Evolutionary conservation across 1,140 invertebrate genomes (phyloP), one percentile per base, ranked within the genome.

Genomic region (Mya arenaria): DNA sequence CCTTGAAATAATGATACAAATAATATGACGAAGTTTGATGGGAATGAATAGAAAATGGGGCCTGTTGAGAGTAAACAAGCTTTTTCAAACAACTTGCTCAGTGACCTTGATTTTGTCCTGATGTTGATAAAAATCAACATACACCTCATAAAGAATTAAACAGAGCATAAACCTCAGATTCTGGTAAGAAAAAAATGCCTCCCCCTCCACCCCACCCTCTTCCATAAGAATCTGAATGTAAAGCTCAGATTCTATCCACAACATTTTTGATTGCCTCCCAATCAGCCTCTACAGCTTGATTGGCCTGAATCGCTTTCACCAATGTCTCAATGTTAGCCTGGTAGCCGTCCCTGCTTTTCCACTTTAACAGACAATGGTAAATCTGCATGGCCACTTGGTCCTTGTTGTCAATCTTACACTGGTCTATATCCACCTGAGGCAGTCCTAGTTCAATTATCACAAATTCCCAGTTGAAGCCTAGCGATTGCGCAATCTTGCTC

Each of bases 201-300:
- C 52, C 52, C 4, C 17, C 52, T 23, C 52, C 52, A 19, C 28
- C n/a, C n/a, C n/a, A n/a, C n/a, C n/a, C n/a, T n/a, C n/a, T n/a
- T n/a, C n/a, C n/a, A n/a, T n/a, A n/a, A n/a, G 32, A 37, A 13
- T 37, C 2, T 19, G 32, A 28, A 41, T 23, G 25, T 19, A 30
- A 36, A 34, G 4, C 3, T 30, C 66, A 80, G 28, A 80, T 60
- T n/a, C 63, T 30, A 30, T 82, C 79, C 4, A 73, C 69, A 6
- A 82, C 79, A 23, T 82, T 82, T 34, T 82, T 82, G 13, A 82
- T 65, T 1, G 63, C 34, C 44, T 82, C 79, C 79, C 79, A 82
- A 48, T 82, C 63, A 0, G 48, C 79, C 36, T 62, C 69, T 5
- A 82, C 79, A n/a, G 58, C 39, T 15, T 37, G 30, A 23, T 65